Percentiles rank a stretch among this genome's conserved stretches.
phyloP scores from a whole-genome alignment of 2,888 invertebrate species.

The Leistus spinibarbis region DNA sequence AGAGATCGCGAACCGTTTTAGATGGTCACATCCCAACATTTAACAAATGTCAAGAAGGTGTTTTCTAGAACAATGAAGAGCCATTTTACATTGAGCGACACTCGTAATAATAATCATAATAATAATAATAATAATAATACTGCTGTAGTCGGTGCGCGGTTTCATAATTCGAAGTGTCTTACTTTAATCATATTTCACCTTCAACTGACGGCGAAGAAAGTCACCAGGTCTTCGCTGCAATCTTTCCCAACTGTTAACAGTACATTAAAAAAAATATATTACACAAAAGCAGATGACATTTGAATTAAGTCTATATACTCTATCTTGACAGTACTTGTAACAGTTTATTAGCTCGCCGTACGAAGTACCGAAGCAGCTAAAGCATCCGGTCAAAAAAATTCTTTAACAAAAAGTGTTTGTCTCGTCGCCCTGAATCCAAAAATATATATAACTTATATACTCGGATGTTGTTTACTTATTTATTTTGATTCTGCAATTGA shows the following conservation, averaged over 20 bases:
- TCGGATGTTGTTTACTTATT: no score
- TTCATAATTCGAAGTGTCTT: constrained; percentile 20
- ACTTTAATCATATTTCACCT: constrained; percentile 3
- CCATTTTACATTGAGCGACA: not conserved
- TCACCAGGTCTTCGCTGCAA: not conserved
- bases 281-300: no score
- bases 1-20: constrained; percentile 1
- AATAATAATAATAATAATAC: not conserved
- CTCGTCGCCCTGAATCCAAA: no score
- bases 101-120: not conserved
- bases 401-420: no score
- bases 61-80: constrained; percentile 24
- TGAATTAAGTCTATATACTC: no score
- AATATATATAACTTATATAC: no score
- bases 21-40: constrained; percentile 25
- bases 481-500: no score
- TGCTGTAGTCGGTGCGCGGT: constrained; percentile 11
- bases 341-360: no score
- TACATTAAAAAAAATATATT: not conserved
- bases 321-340: no score
- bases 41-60: constrained; percentile 29
- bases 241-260: not conserved
- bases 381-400: no score
- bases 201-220: constrained; percentile 1
- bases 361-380: no score